Conservation (phyloP, 1,140 invertebrate genomes). For the Drosophila bocqueti region DNA sequence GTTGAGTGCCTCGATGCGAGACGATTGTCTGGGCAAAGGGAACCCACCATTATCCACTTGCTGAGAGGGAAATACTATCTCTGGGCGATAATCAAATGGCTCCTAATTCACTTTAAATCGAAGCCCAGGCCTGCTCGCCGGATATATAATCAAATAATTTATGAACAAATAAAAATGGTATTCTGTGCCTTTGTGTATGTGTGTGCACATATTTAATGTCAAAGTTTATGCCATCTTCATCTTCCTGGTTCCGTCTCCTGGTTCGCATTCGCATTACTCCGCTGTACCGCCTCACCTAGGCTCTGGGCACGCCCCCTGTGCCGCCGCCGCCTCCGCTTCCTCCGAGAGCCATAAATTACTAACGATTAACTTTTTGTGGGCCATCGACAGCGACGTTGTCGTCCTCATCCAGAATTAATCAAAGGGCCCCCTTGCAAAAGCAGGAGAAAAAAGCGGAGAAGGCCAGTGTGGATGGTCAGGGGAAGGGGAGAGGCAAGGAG, state of each 20-base stretch:
- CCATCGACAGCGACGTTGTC: constrained; percentile 36
- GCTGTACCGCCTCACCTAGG: constrained; percentile 14
- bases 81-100: constrained; percentile 7
- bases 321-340: constrained; percentile 18
- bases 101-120: constrained; percentile 6
- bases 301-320: neutral
- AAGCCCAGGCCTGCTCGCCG: neutral
- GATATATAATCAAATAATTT: neutral
- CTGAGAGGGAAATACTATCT: neutral
- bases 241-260: neutral
- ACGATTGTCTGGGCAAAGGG: constrained; percentile 8
- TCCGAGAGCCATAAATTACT: constrained; percentile 72
- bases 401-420: constrained; percentile 45
- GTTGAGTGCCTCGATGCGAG: constrained; percentile 46
- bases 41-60: constrained; percentile 11
- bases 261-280: neutral
- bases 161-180: constrained; percentile 4
- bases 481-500: neutral
- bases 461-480: neutral
- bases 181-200: neutral
- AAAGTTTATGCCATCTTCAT: constrained; percentile 21
- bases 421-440: constrained; percentile 15
- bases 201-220: constrained; percentile 6
- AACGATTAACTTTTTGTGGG: constrained; percentile 71
- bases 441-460: neutral